These are phyloP conservation scores for Xestobium rufovillosum DNA, from an alignment of 2,888 invertebrate species.

Conservation along the genomic window DNA sequence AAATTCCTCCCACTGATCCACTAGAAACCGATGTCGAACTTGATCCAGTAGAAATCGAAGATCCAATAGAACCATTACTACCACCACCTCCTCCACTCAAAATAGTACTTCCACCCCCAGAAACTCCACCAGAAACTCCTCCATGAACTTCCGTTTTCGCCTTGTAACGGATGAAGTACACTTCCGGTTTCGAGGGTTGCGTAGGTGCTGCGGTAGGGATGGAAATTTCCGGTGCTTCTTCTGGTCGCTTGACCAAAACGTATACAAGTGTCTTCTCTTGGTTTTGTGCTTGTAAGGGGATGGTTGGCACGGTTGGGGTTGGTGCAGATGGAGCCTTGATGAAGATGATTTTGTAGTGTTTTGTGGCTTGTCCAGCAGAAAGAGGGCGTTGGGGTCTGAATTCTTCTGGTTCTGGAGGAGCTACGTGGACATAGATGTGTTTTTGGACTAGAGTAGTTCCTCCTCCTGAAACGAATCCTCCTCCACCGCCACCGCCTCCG, in stretches of 20 bases:
- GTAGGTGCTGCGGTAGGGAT: slow-evolving; percentile 73
- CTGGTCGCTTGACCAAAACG: slow-evolving; percentile 82
- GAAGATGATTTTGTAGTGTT: slow-evolving; percentile 83
- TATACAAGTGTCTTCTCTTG: slow-evolving; percentile 85
- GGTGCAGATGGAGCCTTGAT: slow-evolving; percentile 79
- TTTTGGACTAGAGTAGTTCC: slow-evolving; percentile 64
- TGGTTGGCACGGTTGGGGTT: slow-evolving; percentile 67
- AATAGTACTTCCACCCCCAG: slow-evolving; percentile 19
- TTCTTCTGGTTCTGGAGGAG: slow-evolving; percentile 73
- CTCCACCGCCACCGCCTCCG: slow-evolving; percentile 42
- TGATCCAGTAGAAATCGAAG: slow-evolving; percentile 10
- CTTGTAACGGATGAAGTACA: slow-evolving; percentile 82
- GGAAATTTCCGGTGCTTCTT: slow-evolving; percentile 72
- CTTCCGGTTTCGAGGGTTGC: slow-evolving; percentile 81
- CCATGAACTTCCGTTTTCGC: slow-evolving; percentile 52
- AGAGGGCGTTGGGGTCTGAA: slow-evolving; percentile 55
- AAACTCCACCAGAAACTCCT: slow-evolving; percentile 33
- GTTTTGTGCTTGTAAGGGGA: slow-evolving; percentile 71
- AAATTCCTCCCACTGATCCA: slow-evolving; percentile 19
- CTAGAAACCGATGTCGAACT: slow-evolving; percentile 5
- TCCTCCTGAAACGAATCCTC: slow-evolving; percentile 41
- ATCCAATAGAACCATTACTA: slow-evolving; percentile 16
- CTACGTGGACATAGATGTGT: slow-evolving; percentile 82
- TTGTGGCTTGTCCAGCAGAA: slow-evolving; percentile 63
- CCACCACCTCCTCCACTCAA: slow-evolving; percentile 16